Evolutionary conservation across 2,113 vertebrate species (phyloP), one percentile per base, ranked within the genome.

Genomic region (Sander lucioperca): DNA sequence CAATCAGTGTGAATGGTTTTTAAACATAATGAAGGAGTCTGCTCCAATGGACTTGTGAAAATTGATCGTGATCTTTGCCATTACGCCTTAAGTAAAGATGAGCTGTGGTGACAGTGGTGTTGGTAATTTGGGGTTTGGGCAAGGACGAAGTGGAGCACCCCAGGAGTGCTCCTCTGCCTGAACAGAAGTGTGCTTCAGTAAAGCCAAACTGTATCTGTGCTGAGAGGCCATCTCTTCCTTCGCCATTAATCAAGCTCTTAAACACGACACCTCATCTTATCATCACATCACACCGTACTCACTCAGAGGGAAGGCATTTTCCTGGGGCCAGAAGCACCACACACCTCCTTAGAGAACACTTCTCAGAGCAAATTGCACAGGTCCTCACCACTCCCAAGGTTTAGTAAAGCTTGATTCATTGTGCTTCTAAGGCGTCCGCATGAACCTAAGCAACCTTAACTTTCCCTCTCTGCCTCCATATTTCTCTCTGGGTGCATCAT

Each of bases 1-100:
- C 93, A 94, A 95, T 95, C 92, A 91, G 91, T 94, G 90, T 94
- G 89, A 92, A 91, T 94, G 90, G 87, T 95, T 97, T 96, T 97
- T 95, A 93, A 96, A 95, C 93, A 89, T 91, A 94, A 92, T 93
- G 91, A 91, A 88, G 93, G 95, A 89, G 91, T 73, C 88, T 88
- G 77, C 88, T 88, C 89, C 89, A 69, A 88, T 91, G 89, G 82
- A 94, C 94, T 93, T 91, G 86, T 84, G 92, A 91, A 91, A 94
- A 95, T 96, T 92, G 95, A 96, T 95, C 86, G 89, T 70, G 88
- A 93, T 94, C 92, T 94, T 94, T 92, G 86, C 90, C 90, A 89
- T 94, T 89, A 85, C 36, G 91, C 80, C 88, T 92, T 92, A 92
- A 95, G 91, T 89, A 93, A 91, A 94, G 91, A 94, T 86, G 89